phyloP scores from a whole-genome alignment of 2,888 invertebrate species.

The Leucophora obtusa region DNA sequence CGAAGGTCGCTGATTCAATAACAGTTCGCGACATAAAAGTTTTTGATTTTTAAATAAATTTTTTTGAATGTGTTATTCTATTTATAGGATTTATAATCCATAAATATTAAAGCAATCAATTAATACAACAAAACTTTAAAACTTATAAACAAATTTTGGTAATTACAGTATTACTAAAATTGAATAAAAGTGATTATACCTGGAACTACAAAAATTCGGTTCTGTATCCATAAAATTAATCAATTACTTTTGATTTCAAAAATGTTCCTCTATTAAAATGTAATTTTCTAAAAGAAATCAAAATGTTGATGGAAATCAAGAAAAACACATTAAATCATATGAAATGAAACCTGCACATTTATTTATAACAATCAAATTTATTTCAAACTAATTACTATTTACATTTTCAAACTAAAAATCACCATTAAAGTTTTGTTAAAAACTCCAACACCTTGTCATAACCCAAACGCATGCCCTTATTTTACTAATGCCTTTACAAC shows the following conservation, averaged over 20 bases:
- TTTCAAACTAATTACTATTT: constrained; percentile 33
- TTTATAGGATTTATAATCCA: no score
- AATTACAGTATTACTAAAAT: no score
- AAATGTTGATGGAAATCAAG: neutral
- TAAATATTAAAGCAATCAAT: no score
- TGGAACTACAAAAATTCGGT: no score
- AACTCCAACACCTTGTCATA: constrained; percentile 53
- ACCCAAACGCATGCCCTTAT: neutral
- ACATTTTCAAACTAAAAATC: constrained; percentile 48
- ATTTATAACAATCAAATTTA: neutral
- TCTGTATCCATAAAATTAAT: neutral
- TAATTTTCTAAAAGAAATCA: neutral
- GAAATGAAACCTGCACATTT: neutral
- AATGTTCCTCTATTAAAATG: neutral
- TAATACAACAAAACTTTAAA: no score
- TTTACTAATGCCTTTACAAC: neutral
- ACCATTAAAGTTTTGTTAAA: constrained; percentile 42
- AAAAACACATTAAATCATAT: neutral
- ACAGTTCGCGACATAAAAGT: no score
- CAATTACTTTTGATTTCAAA: neutral
- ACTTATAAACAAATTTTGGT: no score
- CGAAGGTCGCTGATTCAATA: no score
- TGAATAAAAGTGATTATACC: no score
- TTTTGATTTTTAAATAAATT: no score
- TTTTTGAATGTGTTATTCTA: no score